These are phyloP conservation scores for Clinocottus analis DNA, from an alignment of 2,113 vertebrate genomes.

Conservation along the genomic window DNA sequence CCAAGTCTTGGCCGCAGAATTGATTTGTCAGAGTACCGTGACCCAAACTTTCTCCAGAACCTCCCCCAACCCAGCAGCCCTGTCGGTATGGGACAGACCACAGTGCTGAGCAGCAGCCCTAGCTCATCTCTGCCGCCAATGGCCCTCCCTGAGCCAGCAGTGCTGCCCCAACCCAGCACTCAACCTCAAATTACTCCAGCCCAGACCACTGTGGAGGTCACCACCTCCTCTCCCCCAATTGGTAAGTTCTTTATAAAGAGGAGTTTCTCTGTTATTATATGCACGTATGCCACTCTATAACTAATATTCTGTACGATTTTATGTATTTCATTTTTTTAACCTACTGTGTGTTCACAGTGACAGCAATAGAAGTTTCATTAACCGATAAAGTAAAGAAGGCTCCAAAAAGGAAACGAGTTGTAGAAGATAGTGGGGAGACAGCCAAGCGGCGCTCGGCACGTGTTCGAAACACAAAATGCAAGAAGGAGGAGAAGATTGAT, in stretches of 20 bases:
- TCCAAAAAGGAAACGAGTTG: conserved; percentile 89
- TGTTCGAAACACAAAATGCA: conserved; percentile 96
- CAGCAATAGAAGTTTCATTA: conserved; percentile 83
- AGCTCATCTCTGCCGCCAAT: conserved; percentile 77
- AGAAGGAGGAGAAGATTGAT: conserved; percentile 98
- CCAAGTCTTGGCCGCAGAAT: conserved; percentile 92
- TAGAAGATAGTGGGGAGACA: conserved; percentile 93
- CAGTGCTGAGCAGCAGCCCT: conserved; percentile 80
- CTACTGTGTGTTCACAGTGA: conserved; percentile 51
- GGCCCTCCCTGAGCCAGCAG: conserved; percentile 66
- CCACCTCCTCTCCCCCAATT: conserved; percentile 66
- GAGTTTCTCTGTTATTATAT: neutral
- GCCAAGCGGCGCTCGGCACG: conserved; percentile 96
- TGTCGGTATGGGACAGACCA: conserved; percentile 82
- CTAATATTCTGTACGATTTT: neutral
- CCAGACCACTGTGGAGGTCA: conserved; percentile 84
- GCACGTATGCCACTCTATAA: neutral
- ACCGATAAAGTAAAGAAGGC: conserved; percentile 92
- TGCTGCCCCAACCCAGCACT: conserved; percentile 58
- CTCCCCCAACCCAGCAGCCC: conserved; percentile 83
- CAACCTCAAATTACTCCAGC: conserved; percentile 65
- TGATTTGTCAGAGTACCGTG: conserved; percentile 91
- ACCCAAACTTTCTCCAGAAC: conserved; percentile 82
- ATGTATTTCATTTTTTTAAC: neutral
- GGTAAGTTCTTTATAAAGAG: conserved; percentile 79